These are phyloP conservation scores for Sipha maydis DNA, from an alignment of 2,888 invertebrate species.

Conservation along the genomic window DNA sequence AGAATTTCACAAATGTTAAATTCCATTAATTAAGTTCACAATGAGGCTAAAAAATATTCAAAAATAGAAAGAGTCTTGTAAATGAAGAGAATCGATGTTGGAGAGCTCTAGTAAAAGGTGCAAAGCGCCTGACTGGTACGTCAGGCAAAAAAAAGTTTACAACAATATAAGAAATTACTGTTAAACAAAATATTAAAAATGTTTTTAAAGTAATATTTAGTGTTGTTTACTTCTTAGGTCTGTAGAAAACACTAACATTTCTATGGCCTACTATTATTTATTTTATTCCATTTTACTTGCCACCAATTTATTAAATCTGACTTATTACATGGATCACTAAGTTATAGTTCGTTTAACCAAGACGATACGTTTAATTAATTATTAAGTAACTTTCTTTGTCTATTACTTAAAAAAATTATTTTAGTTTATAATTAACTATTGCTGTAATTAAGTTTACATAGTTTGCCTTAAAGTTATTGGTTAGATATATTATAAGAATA, in stretches of 20 bases:
- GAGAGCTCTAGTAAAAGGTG: too few species aligned
- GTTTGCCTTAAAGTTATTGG: neutral
- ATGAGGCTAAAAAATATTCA: too few species aligned
- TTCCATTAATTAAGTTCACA: too few species aligned
- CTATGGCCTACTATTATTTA: neutral
- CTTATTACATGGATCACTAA: conserved; percentile 1
- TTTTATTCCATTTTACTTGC: neutral
- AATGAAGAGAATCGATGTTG: too few species aligned
- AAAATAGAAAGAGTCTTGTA: too few species aligned
- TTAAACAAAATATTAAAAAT: neutral
- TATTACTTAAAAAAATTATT: neutral
- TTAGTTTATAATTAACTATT: neutral
- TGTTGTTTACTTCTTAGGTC: neutral
- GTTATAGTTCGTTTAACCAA: conserved; percentile 7
- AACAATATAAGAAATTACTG: neutral
- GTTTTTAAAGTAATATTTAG: neutral
- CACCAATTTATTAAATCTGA: neutral
- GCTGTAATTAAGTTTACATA: neutral
- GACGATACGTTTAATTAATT: conserved; percentile 4
- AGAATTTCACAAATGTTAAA: too few species aligned
- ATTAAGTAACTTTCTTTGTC: conserved; percentile 15
- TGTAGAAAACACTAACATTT: neutral
- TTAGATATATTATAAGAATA: neutral
- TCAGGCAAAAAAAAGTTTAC: too few species aligned
- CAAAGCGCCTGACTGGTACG: too few species aligned